Evolutionary conservation across 2,113 vertebrate genomes (phyloP), one percentile per base, ranked within the genome.

Genomic region (Calypte anna): DNA sequence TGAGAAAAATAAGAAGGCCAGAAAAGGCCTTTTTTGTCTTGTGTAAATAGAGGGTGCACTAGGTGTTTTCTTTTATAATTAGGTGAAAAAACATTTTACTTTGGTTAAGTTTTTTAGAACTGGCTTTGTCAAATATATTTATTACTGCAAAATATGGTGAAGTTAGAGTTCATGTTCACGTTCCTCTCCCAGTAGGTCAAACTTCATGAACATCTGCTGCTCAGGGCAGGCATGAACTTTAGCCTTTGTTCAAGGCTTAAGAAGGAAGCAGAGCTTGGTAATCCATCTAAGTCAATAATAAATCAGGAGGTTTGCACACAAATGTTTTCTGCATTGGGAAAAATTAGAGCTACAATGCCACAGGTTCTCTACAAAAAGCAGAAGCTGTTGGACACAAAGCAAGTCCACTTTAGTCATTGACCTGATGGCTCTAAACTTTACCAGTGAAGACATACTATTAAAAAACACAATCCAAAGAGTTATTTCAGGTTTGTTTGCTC

Each of bases 221-320:
- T 95, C 55, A 80, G 70, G 76, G 83, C 86, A 97, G 86, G 68
- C 87, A 87, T 95, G 91, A 93, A 96, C 88, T 94, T 96, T 94
- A 90, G 86, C 93, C 92, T 94, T 87, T 93, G 93, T 94, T 91
- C 90, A 82, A 77, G 66, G 73, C 88, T 96, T 96, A 88, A 95
- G 94, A 89, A 90, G 86, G 88, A 96, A 82, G 81, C 93, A 90
- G 61, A 94, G 74, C 80, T 82, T 84, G 61, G 79, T 95, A 93
- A 95, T 96, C 93, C 90, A 93, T 94, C 83, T 93, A 94, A 94
- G 92, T 94, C 91, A 96, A 91, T 96, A 96, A 95, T 91, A 95
- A 96, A 95, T 94, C 69, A 93, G 36, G 27, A 69, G 6, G 1
- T 36, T 94, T 91, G 57, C 82, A 70, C 82, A 95, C 30, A 77